Evolutionary conservation across 1,140 invertebrate species (phyloP), one percentile per base, ranked within the genome.

Genomic region (Macrosteles quadrilineatus): DNA sequence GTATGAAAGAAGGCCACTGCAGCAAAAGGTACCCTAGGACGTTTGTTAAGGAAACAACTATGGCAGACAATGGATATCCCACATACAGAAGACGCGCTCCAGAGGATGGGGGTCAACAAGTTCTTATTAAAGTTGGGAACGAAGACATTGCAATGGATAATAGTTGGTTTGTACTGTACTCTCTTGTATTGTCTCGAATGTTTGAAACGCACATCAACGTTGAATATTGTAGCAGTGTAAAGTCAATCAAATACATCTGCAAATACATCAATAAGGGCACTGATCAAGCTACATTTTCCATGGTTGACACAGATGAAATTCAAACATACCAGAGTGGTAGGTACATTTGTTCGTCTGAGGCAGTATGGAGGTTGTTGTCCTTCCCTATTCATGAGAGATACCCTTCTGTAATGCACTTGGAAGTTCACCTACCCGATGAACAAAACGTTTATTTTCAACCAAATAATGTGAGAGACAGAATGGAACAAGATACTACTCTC

Each of bases 231-330:
- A 75, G 77, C 73, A 79, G 75, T 0, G 76, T 80, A 2, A 76
- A 79, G 63, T 67, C 72, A 1, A 77, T 77, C 6, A 77, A 79
- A 73, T 78, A 79, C 68, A 74, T 77, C 70, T 77, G 76, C 74
- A 82, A 81, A 71, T 83, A 81, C 77, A 76, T 83, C 63, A 79
- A 80, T 55, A 82, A 36, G 78, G 78, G 78, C 19, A 79, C 73
- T 71, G 79, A 82, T 74, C 75, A 77, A 77, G 79, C 79, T 47
- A 73, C 77, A 23, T 79, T 80, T 75, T 72, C 67, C 67, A 65
- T 77, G 23, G 31, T 69, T 78, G 47, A 82, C 77, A 4, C 25
- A 30, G 6, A 6, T 27, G 25, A 81, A 81, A 76, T 71, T 80
- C 14, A 71, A 70, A 25, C 32, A 43, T 43, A 75, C 73, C 23